These are phyloP conservation scores for Tiliacea aurago DNA, from an alignment of 2,888 invertebrate species.

Conservation along the genomic window DNA sequence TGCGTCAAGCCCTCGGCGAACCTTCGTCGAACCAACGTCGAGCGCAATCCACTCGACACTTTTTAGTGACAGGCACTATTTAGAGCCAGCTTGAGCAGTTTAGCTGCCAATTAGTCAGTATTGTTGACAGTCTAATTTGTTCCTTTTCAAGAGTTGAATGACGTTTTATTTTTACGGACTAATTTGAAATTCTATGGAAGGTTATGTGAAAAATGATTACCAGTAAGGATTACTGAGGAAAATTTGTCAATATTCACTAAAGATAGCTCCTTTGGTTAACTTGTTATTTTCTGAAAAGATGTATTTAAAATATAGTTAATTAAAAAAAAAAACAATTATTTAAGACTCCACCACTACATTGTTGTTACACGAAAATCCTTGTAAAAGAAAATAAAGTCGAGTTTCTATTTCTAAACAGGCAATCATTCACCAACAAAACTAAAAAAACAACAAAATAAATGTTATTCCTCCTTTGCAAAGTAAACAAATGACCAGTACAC, in stretches of 20 bases:
- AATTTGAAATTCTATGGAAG: background rate
- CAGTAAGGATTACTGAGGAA: background rate
- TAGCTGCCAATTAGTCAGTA: conserved; percentile 23
- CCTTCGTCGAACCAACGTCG: background rate
- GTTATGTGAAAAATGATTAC: background rate
- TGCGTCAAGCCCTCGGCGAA: background rate
- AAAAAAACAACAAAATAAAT: no score
- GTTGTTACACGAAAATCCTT: no score
- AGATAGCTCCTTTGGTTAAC: no score
- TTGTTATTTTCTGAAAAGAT: no score
- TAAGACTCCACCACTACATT: no score
- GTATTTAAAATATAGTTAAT: no score
- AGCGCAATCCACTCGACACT: conserved; percentile 16
- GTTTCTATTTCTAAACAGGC: background rate
- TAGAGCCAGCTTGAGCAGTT: conserved; percentile 4
- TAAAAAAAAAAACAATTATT: no score
- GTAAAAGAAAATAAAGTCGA: no score
- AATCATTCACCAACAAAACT: background rate
- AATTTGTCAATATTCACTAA: no score
- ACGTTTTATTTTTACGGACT: background rate
- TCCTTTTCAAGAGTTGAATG: background rate
- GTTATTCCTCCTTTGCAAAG: background rate
- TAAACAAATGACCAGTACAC: background rate
- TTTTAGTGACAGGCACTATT: conserved; percentile 5
- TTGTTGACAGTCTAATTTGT: background rate